Base-by-base conservation (phyloP, 1,140 invertebrate genomes). In the Nixonia krombeini region DNA sequence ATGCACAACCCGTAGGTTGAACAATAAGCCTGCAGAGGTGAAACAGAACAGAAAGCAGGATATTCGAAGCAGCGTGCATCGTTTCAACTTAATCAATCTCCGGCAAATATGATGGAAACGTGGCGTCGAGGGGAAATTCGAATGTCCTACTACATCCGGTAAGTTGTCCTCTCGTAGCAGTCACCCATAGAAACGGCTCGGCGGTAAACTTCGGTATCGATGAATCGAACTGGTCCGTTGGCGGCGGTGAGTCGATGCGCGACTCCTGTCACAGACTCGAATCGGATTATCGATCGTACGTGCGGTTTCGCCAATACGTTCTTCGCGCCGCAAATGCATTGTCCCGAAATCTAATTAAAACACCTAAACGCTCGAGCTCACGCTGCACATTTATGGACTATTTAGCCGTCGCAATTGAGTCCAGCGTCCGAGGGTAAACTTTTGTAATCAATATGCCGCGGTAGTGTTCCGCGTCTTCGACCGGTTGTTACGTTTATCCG, bases 91-190 rank as follows among this genome's bases (percentile, higher is more conserved):
- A 35, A 46, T 59, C 21, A 53, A 53, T 25, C 42, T 50, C 21
- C 55, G 50, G 59, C 55, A 49, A 59, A 55, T 46, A 51, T 61
- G 49, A 68, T 62, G 47, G 49, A 58, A 61, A 52, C 50, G 64
- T 38, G 52, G 49, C 52, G 29, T 8, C 28, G 28, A 10, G 16
- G 42, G 56, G 52, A 68, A 68, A 68, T 62, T 62, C 51, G 57
- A 68, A 62, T 62, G 65, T 68, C 58, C 57, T 62, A 62, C 49
- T 53, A 68, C 62, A 68, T 68, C 53, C 57, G 52, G 50, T 28
- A 67, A 61, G 56, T 61, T 67, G 57, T 68, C 53, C 47, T 55
- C 52, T 58, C 50, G 42, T 37, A 53, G 40, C 45, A 51, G 52
- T 52, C 50, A 51, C 42, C 40, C 41, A 59, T 57, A 47, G 52